Conservation (phyloP, 2,888 invertebrate genomes). For the Oscheius sp. region DNA sequence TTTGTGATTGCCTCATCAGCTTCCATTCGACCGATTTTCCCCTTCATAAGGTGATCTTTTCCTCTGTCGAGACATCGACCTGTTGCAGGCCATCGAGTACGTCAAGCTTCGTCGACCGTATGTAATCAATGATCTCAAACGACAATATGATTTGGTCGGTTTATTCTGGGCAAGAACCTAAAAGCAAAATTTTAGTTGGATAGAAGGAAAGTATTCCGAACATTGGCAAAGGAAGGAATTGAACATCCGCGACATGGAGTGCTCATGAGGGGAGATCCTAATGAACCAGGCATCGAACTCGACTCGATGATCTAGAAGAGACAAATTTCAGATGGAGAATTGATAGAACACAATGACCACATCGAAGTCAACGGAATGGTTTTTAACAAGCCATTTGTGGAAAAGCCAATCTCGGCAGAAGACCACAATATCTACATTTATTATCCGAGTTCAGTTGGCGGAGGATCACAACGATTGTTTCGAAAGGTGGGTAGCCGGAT, state of each 20-base stretch:
- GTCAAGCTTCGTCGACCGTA: constrained; percentile 92
- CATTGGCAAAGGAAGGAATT: constrained; percentile 91
- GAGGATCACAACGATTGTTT: constrained; percentile 95
- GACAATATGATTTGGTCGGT: constrained; percentile 93
- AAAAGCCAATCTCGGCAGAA: constrained; percentile 98
- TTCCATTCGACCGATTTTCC: constrained; percentile 82
- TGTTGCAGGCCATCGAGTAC: constrained; percentile 86
- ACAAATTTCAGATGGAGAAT: constrained; percentile 56
- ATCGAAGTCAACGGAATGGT: constrained; percentile 72
- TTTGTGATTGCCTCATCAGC: constrained; percentile 95
- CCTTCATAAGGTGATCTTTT: constrained; percentile 78
- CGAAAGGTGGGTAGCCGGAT: constrained; percentile 85
- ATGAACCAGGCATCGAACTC: constrained; percentile 60
- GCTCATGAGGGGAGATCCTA: constrained; percentile 83
- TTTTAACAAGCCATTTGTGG: constrained; percentile 87
- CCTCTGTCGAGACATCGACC: background rate
- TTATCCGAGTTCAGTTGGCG: constrained; percentile 96
- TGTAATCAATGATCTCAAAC: constrained; percentile 96
- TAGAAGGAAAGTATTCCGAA: constrained; percentile 88
- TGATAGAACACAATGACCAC: constrained; percentile 65
- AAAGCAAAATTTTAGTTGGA: constrained; percentile 75
- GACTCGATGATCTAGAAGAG: background rate
- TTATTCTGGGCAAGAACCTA: background rate
- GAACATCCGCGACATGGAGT: constrained; percentile 98
- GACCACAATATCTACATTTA: constrained; percentile 99